Conservation (phyloP, 1,140 invertebrate genomes). For the Thalassaphorura encarpata region DNA sequence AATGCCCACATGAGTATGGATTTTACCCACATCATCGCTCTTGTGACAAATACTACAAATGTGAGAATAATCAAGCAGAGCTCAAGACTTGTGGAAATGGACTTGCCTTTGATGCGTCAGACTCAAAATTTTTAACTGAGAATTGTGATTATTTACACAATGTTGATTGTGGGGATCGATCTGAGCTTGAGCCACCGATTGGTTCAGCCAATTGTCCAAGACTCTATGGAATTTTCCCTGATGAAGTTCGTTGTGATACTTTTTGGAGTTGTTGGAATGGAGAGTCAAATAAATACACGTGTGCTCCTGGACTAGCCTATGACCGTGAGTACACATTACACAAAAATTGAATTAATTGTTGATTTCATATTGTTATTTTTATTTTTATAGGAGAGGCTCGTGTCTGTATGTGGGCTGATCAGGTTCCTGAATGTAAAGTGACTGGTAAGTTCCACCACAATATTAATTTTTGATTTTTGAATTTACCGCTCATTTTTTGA, state of each 20-base stretch:
- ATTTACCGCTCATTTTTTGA: too few relatives aligned
- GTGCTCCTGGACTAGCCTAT: conserved; percentile 85
- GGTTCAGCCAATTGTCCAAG: conserved; percentile 71
- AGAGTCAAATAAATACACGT: conserved; percentile 82
- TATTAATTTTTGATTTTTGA: conserved; percentile 1
- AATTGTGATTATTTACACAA: conserved; percentile 94
- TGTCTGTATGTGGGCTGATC: conserved; percentile 90
- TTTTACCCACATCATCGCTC: conserved; percentile 81
- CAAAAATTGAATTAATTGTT: too few relatives aligned
- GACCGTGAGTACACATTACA: too few relatives aligned
- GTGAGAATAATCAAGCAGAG: conserved; percentile 75
- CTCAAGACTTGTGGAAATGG: conserved; percentile 90
- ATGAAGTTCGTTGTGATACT: conserved; percentile 50
- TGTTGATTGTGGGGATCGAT: conserved; percentile 82
- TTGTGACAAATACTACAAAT: conserved; percentile 94
- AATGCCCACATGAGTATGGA: conserved; percentile 88
- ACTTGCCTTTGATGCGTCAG: conserved; percentile 77
- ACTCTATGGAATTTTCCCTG: conserved; percentile 85
- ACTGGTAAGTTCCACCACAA: conserved; percentile 51
- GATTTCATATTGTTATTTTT: too few relatives aligned
- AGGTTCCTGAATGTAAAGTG: conserved; percentile 78
- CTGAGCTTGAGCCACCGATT: conserved; percentile 74
- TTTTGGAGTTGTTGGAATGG: conserved; percentile 97
- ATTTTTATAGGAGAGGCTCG: conserved; percentile 52
- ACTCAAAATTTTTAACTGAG: conserved; percentile 79